phyloP scores from a whole-genome alignment of 2,888 invertebrate genomes.

The Patella caerulea region DNA sequence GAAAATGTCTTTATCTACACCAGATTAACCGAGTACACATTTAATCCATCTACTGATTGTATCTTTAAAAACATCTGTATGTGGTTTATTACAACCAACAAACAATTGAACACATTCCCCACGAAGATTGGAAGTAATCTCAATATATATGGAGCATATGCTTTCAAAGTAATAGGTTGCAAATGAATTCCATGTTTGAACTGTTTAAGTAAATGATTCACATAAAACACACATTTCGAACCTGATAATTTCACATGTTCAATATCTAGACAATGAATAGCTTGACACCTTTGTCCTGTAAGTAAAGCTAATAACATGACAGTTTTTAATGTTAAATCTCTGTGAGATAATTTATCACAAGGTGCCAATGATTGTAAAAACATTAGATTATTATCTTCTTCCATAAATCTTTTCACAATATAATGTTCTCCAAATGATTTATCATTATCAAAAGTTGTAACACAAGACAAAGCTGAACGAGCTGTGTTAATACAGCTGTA shows the following conservation, averaged over 20 bases:
- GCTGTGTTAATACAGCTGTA: slow-evolving; percentile 25
- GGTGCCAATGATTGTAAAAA: too few species aligned
- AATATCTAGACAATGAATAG: slow-evolving; percentile 30
- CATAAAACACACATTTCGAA: background rate
- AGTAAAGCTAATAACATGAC: too few species aligned
- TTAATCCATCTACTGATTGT: too few species aligned
- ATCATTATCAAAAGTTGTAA: background rate
- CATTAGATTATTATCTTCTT: slow-evolving; percentile 23
- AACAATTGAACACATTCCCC: too few species aligned
- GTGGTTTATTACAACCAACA: too few species aligned
- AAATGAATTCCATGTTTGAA: slow-evolving; percentile 30
- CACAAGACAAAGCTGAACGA: slow-evolving; percentile 9
- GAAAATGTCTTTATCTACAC: too few species aligned
- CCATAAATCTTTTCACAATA: slow-evolving; percentile 34
- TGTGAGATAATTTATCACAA: slow-evolving; percentile 11
- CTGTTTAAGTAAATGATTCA: slow-evolving; percentile 25
- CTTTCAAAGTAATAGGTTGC: slow-evolving; percentile 11
- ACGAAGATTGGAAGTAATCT: too few species aligned
- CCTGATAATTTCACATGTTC: slow-evolving; percentile 22
- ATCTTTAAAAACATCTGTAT: too few species aligned
- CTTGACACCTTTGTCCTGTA: slow-evolving; percentile 18
- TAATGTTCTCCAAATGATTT: slow-evolving; percentile 16
- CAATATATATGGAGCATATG: slow-evolving; percentile 16
- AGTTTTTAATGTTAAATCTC: too few species aligned
- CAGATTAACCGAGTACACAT: too few species aligned